Evolutionary conservation across 2,888 invertebrate genomes (phyloP).

Genomic region (Patella caerulea): DNA sequence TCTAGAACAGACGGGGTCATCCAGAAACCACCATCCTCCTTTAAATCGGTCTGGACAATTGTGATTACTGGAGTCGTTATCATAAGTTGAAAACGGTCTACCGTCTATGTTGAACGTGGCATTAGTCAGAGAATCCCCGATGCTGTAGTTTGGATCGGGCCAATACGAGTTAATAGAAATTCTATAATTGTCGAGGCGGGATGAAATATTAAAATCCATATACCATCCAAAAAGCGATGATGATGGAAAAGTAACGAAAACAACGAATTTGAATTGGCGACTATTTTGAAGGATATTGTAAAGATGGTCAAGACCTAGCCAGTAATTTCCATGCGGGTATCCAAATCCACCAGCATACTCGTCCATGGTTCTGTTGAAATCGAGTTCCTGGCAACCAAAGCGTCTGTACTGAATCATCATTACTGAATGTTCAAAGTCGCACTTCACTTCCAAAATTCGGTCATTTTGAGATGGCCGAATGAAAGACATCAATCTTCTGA

Average conservation of each 20-base stretch:
- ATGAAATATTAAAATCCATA: no score
- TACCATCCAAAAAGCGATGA: no score
- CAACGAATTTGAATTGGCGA: background rate
- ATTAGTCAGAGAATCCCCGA: no score
- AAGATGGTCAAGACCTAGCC: background rate
- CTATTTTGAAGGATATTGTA: background rate
- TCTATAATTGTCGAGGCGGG: no score
- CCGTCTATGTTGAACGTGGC: no score
- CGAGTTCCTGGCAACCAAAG: background rate
- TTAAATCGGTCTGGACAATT: background rate
- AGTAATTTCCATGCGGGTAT: background rate
- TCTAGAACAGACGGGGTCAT: background rate
- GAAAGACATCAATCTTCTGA: background rate
- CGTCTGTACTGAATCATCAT: background rate
- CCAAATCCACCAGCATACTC: conserved; percentile 3
- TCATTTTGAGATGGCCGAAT: background rate
- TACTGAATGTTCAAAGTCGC: background rate
- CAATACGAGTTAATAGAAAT: no score
- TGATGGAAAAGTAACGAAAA: no score
- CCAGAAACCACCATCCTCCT: background rate
- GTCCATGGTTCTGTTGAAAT: background rate
- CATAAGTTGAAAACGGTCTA: background rate
- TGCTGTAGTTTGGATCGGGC: no score
- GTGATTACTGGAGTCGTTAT: background rate
- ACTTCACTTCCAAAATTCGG: background rate